These are phyloP conservation scores for Mus spretus DNA, from an alignment of 2,797 vertebrate genomes.

Conservation along the genomic window DNA sequence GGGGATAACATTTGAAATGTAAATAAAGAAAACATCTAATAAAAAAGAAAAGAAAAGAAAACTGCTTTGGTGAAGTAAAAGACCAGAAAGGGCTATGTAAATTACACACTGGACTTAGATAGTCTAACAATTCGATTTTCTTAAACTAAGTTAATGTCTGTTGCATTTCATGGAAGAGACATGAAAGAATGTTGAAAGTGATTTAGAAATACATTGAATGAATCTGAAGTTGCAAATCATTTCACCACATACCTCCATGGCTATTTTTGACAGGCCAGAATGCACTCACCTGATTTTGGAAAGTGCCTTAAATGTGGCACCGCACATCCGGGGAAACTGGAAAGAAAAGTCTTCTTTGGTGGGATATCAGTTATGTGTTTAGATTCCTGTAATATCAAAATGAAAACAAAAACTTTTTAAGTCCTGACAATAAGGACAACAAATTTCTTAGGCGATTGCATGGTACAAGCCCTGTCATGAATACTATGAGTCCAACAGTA, in stretches of 20 bases:
- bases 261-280: background rate
- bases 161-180: constrained; percentile 33
- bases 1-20: no score
- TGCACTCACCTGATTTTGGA: constrained; percentile 84
- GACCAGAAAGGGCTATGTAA: constrained; percentile 23
- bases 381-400: constrained; percentile 79
- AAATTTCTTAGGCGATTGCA: constrained; percentile 34
- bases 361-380: constrained; percentile 37
- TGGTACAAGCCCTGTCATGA: background rate
- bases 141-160: constrained; percentile 42
- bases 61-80: background rate
- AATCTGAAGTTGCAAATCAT: constrained; percentile 11
- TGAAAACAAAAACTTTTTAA: constrained; percentile 65
- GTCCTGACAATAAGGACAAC: constrained; percentile 7
- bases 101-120: background rate
- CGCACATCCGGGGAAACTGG: constrained; percentile 67
- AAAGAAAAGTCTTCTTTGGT: constrained; percentile 55
- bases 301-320: constrained; percentile 4
- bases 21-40: no score
- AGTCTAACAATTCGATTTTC: constrained; percentile 20
- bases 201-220: background rate
- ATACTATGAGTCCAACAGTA: constrained; percentile 24
- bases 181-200: constrained; percentile 37
- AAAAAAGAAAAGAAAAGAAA: background rate
- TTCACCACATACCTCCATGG: constrained; percentile 28